These are phyloP conservation scores for Brachionus paranguensis DNA, from an alignment of 1,140 invertebrate genomes.

Conservation along the genomic window DNA sequence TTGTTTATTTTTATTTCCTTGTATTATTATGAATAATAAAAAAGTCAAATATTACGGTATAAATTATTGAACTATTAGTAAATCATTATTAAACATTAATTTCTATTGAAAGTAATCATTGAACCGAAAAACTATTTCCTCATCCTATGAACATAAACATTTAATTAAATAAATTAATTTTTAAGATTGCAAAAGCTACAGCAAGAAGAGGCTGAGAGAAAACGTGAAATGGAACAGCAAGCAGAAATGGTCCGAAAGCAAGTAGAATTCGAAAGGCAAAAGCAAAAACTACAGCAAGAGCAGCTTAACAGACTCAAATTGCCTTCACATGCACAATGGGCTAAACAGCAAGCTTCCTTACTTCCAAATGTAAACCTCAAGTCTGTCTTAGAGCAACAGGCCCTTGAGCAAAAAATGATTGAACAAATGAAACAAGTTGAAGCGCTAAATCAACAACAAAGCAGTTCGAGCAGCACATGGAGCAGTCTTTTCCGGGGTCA, in stretches of 20 bases:
- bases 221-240: not conserved
- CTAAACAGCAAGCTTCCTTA: not conserved
- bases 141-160: no score
- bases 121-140: no score
- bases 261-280: slow-evolving; percentile 2
- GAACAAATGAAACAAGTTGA: slow-evolving; percentile 20
- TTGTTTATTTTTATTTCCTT: no score
- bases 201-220: not conserved
- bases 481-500: slow-evolving; percentile 25
- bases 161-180: not conserved
- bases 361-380: not conserved
- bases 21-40: no score
- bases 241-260: not conserved
- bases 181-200: not conserved
- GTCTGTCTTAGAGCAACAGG: slow-evolving; percentile 24
- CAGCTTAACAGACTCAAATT: not conserved
- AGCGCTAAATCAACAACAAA: not conserved
- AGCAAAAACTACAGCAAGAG: slow-evolving; percentile 23
- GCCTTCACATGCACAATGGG: slow-evolving; percentile 34
- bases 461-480: not conserved
- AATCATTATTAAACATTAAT: no score
- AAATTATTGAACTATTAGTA: no score
- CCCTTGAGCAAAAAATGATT: slow-evolving; percentile 24
- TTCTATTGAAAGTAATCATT: no score
- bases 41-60: no score